Conservation (phyloP, 2,797 vertebrate species). For the Pangasius mekongensis region DNA sequence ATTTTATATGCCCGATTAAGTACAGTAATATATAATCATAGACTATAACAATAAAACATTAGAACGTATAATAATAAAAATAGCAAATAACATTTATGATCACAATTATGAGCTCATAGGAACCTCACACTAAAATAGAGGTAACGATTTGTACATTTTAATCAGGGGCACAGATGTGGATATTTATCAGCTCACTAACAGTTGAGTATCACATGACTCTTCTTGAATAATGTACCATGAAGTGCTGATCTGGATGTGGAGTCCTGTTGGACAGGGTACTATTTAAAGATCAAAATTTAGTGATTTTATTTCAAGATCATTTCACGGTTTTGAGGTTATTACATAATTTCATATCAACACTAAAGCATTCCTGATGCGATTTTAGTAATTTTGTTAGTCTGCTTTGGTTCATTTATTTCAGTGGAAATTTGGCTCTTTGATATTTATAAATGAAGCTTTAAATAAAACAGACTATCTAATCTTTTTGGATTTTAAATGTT, state of each 20-base stretch:
- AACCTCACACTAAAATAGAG: not conserved
- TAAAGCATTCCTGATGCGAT: not conserved
- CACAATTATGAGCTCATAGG: not conserved
- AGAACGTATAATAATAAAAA: not conserved
- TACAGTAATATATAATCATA: not conserved
- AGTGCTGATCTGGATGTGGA: not conserved
- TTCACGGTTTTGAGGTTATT: not conserved
- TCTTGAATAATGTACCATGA: not conserved
- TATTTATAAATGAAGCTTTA: not conserved
- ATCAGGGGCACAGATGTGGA: not conserved
- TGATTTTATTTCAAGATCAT: not conserved
- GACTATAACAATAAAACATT: not conserved
- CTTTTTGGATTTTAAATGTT: not conserved
- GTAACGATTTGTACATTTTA: not conserved
- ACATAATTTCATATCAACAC: not conserved
- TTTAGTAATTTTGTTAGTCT: not conserved
- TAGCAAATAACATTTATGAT: not conserved
- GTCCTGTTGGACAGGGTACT: not conserved
- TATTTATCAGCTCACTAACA: not conserved
- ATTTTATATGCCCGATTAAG: not conserved
- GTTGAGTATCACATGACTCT: not conserved
- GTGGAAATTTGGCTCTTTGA: not conserved
- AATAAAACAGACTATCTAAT: not conserved
- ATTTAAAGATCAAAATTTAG: not conserved
- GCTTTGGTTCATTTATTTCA: not conserved